Evolutionary conservation across 2,797 vertebrate species (phyloP), one percentile per base, ranked within the genome.

Genomic region (Sardinella longiceps): DNA sequence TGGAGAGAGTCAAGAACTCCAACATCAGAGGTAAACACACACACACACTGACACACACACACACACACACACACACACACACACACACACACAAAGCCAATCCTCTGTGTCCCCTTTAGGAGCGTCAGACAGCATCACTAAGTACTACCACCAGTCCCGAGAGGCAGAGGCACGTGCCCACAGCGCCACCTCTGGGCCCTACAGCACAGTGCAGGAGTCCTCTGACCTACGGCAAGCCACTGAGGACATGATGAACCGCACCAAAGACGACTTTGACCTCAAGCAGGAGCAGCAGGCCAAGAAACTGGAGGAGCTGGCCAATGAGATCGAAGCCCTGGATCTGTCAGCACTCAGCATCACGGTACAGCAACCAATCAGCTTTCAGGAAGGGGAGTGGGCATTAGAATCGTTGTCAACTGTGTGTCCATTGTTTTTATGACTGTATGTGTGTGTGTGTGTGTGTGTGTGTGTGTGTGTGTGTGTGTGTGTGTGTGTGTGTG

Each of bases 51-150:
- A 66, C 28, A n/a, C 1, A n/a, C 56, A n/a, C 56, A n/a, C 56
- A 58, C 56, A 58, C 23, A 58, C 1, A 63, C 58, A 63, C 58
- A 63, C 56, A 60, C 56, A 63, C 23, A 33, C 63, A 74, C 66
- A 74, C 66, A 74, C 66, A 20, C 33, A 63, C 15, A 33, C 66
- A 33, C 30, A 18, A 15, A 37, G 11, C 14, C 66, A 33, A 1
- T 14, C n/a, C 2, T 15, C 33, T 48, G 25, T 83, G n/a, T 82
- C 20, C 51, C 50, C 89, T 84, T 23, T 88, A 99, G 98, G 98
- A 0, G 98, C 98, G 50, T 91, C 96, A 93, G 97, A 96, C 80
- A 98, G 97, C 83, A 97, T 99, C 89, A 91, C 91, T 85, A 93
- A 94, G 82, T 97, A 98, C 70, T 95, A 97, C 90, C 90, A 91